Evolutionary conservation across 2,113 vertebrate species (phyloP).

Genomic region (Himantopus leucocephalus): DNA sequence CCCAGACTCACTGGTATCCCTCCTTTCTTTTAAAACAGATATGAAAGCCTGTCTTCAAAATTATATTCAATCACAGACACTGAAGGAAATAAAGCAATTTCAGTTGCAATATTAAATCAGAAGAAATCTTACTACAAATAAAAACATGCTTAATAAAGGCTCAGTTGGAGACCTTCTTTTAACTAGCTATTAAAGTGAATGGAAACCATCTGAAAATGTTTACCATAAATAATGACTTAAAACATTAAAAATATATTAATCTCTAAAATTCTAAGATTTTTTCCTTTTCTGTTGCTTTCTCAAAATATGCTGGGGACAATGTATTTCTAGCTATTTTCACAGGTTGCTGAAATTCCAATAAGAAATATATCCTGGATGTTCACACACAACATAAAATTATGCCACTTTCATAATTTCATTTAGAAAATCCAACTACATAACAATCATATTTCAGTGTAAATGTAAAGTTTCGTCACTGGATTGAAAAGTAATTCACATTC

Average conservation of each 20-base stretch:
- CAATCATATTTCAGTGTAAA: neutral
- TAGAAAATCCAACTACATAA: neutral
- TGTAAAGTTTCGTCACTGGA: neutral
- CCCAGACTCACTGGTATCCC: neutral
- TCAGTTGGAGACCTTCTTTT: slow-evolving; percentile 2
- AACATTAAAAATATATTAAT: neutral
- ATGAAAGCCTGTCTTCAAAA: slow-evolving; percentile 64
- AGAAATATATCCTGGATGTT: neutral
- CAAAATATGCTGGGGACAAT: neutral
- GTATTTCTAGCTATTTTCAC: neutral
- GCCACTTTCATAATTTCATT: neutral
- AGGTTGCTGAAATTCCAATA: neutral
- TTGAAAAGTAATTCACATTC: neutral
- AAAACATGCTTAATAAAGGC: neutral
- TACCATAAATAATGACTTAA: neutral
- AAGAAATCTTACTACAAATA: slow-evolving; percentile 34
- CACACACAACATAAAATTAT: neutral
- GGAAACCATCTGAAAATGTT: neutral
- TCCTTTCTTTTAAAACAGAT: slow-evolving; percentile 51
- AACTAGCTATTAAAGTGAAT: neutral
- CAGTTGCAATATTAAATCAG: slow-evolving; percentile 13
- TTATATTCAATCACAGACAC: slow-evolving; percentile 30
- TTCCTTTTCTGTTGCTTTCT: neutral
- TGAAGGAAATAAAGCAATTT: slow-evolving; percentile 41
- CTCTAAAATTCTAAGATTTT: neutral